Evolutionary conservation across 2,797 vertebrate species (phyloP).

Genomic region (Hephaestus fuliginosus): DNA sequence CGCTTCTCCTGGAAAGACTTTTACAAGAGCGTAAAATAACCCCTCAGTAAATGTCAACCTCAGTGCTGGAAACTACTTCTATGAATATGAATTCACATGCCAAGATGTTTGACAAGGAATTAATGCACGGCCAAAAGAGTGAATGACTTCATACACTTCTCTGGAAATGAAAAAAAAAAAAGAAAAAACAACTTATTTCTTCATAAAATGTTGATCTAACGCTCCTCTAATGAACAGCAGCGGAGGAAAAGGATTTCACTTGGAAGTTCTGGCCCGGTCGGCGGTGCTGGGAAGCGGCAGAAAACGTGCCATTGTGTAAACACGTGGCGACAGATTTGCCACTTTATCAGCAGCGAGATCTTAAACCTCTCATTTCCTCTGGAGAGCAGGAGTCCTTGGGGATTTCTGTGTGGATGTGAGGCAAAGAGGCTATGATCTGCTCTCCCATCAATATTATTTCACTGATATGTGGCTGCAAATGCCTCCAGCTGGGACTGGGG

Average conservation of each 20-base stretch:
- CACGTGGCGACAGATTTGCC: conserved; percentile 65
- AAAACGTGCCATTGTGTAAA: conserved; percentile 68
- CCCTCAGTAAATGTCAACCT: conserved; percentile 51
- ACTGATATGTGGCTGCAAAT: conserved; percentile 14
- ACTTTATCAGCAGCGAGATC: conserved; percentile 55
- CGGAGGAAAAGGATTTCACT: conserved; percentile 55
- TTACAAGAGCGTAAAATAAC: conserved; percentile 49
- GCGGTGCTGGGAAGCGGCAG: conserved; percentile 44
- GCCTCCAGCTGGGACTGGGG: conserved; percentile 21
- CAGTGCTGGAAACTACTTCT: conserved; percentile 61
- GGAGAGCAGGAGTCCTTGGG: conserved; percentile 38
- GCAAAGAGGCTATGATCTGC: conserved; percentile 15
- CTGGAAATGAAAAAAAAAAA: conserved; percentile 67
- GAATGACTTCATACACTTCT: conserved; percentile 77
- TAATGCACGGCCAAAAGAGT: conserved; percentile 52
- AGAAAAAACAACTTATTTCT: conserved; percentile 40
- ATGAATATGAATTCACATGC: conserved; percentile 72
- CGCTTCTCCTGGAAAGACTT: conserved; percentile 57
- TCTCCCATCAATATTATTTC: conserved; percentile 35
- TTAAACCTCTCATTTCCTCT: conserved; percentile 74
- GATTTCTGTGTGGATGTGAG: conserved; percentile 42
- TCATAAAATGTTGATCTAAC: conserved; percentile 72
- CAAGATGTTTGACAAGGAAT: conserved; percentile 72
- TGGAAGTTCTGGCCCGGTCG: conserved; percentile 46
- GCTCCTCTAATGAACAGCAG: conserved; percentile 67